Conservation (phyloP, 2,113 vertebrate genomes). For the Mungos mungo region DNA sequence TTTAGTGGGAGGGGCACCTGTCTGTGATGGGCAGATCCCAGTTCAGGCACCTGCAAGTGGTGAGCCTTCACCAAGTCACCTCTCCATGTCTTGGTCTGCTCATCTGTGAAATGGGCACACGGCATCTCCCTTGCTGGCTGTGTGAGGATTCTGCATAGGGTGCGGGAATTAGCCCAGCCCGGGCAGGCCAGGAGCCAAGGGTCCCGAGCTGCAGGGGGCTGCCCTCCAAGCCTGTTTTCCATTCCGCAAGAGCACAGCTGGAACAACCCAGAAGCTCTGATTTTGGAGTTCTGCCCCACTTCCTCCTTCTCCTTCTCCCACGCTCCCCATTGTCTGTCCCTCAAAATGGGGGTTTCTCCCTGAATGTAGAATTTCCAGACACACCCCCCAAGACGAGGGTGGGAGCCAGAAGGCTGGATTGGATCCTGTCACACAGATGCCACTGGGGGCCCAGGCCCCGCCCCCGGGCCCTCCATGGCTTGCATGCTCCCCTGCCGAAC, state of each 20-base stretch:
- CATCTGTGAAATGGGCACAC: not conserved
- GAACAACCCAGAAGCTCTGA: not conserved
- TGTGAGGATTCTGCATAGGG: accelerated
- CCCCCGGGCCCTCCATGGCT: not conserved
- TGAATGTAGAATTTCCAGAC: not conserved
- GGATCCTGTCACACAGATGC: not conserved
- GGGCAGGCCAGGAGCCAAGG: accelerated
- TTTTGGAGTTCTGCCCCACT: accelerated
- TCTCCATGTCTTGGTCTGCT: not conserved
- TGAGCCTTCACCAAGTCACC: not conserved
- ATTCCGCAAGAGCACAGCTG: not conserved
- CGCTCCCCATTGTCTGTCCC: too few relatives aligned
- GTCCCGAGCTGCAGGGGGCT: not conserved
- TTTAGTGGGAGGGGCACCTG: too few relatives aligned
- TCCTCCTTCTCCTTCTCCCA: not conserved
- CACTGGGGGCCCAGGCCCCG: not conserved
- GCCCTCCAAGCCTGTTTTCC: not conserved
- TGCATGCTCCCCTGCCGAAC: not conserved
- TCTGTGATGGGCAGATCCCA: not conserved
- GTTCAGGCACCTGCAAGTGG: not conserved
- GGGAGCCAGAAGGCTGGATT: not conserved
- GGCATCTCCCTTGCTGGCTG: too few relatives aligned
- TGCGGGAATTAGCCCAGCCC: accelerated
- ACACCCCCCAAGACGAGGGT: too few relatives aligned
- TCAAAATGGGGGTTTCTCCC: not conserved